Evolutionary conservation across 1,140 invertebrate genomes (phyloP), one percentile per base, ranked within the genome.

Genomic region (Hylaeus anthracinus): DNA sequence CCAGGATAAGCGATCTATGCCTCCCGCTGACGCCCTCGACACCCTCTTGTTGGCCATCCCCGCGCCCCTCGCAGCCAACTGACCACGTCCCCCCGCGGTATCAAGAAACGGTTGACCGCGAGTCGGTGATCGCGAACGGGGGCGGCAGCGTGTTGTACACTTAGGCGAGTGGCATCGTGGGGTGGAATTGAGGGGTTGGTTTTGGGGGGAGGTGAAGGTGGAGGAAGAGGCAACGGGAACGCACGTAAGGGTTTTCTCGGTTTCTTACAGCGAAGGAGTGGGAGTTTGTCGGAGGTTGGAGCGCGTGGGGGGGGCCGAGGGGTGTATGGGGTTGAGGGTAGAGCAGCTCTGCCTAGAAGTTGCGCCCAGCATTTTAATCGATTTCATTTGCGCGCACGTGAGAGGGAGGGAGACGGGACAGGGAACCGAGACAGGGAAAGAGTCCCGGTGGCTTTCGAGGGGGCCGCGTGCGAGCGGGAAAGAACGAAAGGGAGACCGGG

Each of bases 281-380:
- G 86, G 86, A 86, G 88, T 81, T 83, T 65, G 76, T 72, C 83
- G 78, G 81, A 79, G 85, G 88, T 87, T 85, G 82, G 73, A 80
- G 84, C 81, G 73, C 76, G 82, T 64, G 75, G 80, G 71, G 86
- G 71, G 70, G 12, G 81, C 37, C n/a, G 67, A 26, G 69, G 74
- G 58, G 71, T 76, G 78, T 65, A 69, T 60, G 74, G 26, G 83
- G 76, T 81, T 78, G 81, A 77, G 88, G 85, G 79, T 81, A 83
- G 73, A 85, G 81, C 82, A 72, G 86, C 72, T 78, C 90, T 92
- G 89, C 90, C 91, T 91, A 92, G 92, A 93, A 93, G 92, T 93
- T 92, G 92, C 92, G 91, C 92, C 90, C 91, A 93, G 92, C 92
- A 93, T 93, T 93, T 93, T 93, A 93, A 93, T 93, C 92, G 92